Evolutionary conservation across 2,113 vertebrate species (phyloP).

Genomic region (Chrysochloris asiatica): DNA sequence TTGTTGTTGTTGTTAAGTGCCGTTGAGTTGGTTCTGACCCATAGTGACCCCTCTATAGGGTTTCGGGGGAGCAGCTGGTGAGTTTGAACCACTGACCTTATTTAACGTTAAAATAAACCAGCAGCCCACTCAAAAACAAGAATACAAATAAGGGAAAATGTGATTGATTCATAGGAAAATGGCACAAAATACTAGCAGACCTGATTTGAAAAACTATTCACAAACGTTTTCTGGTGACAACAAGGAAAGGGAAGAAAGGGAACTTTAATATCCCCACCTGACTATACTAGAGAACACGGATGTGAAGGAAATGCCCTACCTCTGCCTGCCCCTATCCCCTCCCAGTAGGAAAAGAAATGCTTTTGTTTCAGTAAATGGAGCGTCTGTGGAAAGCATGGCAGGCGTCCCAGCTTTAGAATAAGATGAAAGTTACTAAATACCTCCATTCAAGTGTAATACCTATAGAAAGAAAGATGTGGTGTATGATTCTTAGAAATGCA

Average conservation of each 20-base stretch:
- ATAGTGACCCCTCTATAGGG: too few species aligned
- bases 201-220: conserved; percentile 13
- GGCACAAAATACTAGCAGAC: background rate
- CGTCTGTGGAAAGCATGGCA: conserved; percentile 55
- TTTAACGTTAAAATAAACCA: conserved; percentile 81
- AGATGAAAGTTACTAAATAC: conserved; percentile 70
- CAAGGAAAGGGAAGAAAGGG: conserved; percentile 2
- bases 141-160: conserved; percentile 72
- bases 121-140: conserved; percentile 78
- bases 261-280: background rate
- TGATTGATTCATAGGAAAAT: conserved; percentile 45
- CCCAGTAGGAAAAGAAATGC: conserved; percentile 50
- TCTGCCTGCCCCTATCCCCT: background rate
- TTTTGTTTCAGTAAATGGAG: conserved; percentile 43
- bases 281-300: conserved; percentile 33
- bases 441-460: conserved; percentile 42
- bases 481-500: conserved; percentile 58
- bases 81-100: too few species aligned
- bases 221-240: conserved; percentile 47
- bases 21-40: too few species aligned
- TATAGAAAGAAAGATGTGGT: conserved; percentile 44
- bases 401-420: conserved; percentile 53
- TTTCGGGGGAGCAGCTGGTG: too few species aligned
- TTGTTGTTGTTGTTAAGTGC: too few species aligned
- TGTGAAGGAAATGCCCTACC: conserved; percentile 30